These are phyloP conservation scores for Lanius collurio DNA, from an alignment of 2,113 vertebrate genomes.

Conservation along the genomic window DNA sequence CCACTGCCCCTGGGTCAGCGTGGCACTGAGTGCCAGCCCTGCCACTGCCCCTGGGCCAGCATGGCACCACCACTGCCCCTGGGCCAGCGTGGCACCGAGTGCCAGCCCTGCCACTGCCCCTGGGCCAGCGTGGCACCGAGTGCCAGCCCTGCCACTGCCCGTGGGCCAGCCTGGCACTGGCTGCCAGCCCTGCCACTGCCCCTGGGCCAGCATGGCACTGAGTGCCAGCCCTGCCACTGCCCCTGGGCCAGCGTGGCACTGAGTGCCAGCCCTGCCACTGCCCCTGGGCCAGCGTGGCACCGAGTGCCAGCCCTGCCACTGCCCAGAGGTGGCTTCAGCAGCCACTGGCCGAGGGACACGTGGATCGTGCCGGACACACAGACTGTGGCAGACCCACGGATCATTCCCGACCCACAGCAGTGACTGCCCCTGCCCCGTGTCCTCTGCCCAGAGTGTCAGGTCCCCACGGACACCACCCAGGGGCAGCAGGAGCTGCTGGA, in stretches of 20 bases:
- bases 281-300: background rate
- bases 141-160: too few species aligned
- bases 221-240: background rate
- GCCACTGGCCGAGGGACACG: background rate
- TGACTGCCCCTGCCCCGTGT: background rate
- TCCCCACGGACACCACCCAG: background rate
- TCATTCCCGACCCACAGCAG: rapidly evolving
- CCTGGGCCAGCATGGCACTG: rapidly evolving
- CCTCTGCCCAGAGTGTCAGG: background rate
- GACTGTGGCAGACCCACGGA: background rate
- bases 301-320: background rate
- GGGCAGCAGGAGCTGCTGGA: background rate
- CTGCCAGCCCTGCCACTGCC: background rate
- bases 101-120: rapidly evolving
- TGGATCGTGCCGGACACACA: background rate
- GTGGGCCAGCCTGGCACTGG: rapidly evolving
- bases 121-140: background rate
- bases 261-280: too few species aligned
- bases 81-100: rapidly evolving
- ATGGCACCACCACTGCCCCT: background rate
- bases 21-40: too few species aligned
- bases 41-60: background rate
- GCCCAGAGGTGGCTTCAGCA: background rate
- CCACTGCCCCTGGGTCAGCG: background rate
- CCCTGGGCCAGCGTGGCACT: background rate